Conservation (phyloP, 2,113 vertebrate species). For the Phrynosoma blainvillii region DNA sequence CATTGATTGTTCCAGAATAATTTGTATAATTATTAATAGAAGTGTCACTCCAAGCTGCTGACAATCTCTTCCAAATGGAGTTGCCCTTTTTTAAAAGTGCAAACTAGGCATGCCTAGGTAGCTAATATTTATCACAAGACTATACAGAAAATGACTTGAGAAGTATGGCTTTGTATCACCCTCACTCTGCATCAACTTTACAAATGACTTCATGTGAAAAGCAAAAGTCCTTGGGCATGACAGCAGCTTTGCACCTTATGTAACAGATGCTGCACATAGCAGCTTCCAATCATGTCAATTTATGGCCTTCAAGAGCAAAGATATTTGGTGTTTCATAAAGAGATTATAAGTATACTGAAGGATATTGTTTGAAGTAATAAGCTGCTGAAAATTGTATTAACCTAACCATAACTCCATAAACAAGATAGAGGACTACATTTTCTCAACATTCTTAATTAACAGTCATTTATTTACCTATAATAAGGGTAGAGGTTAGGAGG, state of each 20-base stretch:
- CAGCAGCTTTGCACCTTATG: neutral
- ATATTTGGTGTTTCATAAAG: conserved; percentile 23
- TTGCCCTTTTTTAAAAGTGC: neutral
- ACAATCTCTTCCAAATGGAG: neutral
- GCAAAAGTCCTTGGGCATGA: neutral
- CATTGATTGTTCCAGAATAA: too few species aligned
- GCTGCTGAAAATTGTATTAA: conserved; percentile 23
- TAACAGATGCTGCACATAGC: neutral
- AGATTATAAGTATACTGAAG: neutral
- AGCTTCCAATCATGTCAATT: neutral
- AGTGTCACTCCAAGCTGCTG: neutral
- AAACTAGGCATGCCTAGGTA: neutral
- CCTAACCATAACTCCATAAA: conserved; percentile 12
- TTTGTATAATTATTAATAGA: too few species aligned
- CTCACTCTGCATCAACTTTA: neutral
- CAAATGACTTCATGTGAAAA: conserved; percentile 28
- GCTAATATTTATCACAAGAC: neutral
- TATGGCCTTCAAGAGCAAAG: neutral
- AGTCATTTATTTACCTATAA: conserved; percentile 17
- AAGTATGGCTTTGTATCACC: neutral
- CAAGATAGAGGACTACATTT: neutral
- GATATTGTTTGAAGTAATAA: conserved; percentile 37
- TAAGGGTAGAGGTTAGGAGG: neutral
- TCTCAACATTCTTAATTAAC: conserved; percentile 29
- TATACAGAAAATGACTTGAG: neutral